Evolutionary conservation across 2,797 vertebrate species (phyloP).

Genomic region (Selene dorsalis): DNA sequence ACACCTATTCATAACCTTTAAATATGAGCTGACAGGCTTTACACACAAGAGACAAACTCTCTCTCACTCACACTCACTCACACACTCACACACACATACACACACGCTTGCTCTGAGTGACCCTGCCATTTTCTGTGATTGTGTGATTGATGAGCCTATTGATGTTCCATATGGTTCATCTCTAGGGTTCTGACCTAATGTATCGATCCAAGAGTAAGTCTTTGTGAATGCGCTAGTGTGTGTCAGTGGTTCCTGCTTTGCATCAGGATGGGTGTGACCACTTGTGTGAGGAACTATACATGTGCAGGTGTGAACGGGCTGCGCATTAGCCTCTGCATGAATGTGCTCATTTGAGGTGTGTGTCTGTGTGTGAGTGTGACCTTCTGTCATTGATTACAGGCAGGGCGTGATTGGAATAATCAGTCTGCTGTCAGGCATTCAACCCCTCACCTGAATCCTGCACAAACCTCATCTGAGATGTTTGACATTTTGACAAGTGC

Average conservation of each 20-base stretch:
- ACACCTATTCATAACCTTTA: conserved; percentile 62
- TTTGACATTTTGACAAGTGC: conserved; percentile 55
- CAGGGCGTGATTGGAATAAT: conserved; percentile 73
- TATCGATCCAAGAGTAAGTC: conserved; percentile 54
- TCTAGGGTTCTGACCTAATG: conserved; percentile 56
- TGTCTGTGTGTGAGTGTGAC: conserved; percentile 61
- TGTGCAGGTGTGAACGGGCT: conserved; percentile 21
- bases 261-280: conserved; percentile 19
- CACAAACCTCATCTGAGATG: conserved; percentile 50
- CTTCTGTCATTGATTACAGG: conserved; percentile 77
- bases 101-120: conserved; percentile 12
- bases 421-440: conserved; percentile 39
- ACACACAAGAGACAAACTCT: conserved; percentile 20
- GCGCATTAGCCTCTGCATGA: conserved; percentile 37
- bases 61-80: conserved; percentile 12
- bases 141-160: conserved; percentile 77
- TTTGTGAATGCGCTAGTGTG: conserved; percentile 7
- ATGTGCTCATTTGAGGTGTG: conserved; percentile 34
- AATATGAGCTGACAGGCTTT: conserved; percentile 50
- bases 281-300: neutral
- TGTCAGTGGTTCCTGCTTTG: conserved; percentile 23
- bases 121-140: conserved; percentile 67
- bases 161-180: conserved; percentile 75
- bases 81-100: neutral
- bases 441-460: conserved; percentile 46